Evolutionary conservation across 2,113 vertebrate genomes (phyloP), one percentile per base, ranked within the genome.

Genomic region (Burhinus oedicnemus): DNA sequence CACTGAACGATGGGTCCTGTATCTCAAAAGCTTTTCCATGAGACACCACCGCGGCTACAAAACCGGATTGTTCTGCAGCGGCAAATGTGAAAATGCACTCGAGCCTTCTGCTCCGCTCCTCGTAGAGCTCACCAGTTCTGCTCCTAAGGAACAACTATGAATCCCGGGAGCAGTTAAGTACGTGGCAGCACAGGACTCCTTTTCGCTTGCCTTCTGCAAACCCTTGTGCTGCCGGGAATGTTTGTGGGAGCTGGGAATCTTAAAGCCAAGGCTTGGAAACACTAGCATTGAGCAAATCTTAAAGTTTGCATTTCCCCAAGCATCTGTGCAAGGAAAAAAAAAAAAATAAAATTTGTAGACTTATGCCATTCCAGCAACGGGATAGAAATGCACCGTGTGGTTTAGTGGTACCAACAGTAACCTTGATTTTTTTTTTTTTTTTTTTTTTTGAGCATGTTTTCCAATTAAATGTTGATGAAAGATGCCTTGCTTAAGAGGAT

Each of bases 391-490:
- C 38, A 16, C 58, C 0, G 3, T 5, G 25, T 18, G 21, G 40
- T 42, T 65, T 45, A 77, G 54, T 15, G 18, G 3, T 32, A 51
- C 26, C 52, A 20, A 3, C 12, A 8, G 34, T 21, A 65, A 65
- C 10, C 19, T 10, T 60, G n/a, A 17, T 23, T 47, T 69, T 80
- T 52, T 78, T 85, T 83, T 74, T 25, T 27, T 83, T 69, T 77
- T 55, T 79, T 79, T 79, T 88, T 94, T 95, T 70, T 76, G 44
- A 94, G 42, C 1, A 5, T 61, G 25, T 93, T 87, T 77, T 95
- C 89, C 69, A 95, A 95, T 82, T 55, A 93, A 89, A 79, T 19
- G 71, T 52, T 93, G 72, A 57, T 83, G 72, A 92, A 89, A 96
- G 74, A 42, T 6, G 22, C 44, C 61, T 74, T 55, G 44, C 60